phyloP scores from a whole-genome alignment of 2,797 vertebrate genomes.

The Centropyge bicolor region DNA sequence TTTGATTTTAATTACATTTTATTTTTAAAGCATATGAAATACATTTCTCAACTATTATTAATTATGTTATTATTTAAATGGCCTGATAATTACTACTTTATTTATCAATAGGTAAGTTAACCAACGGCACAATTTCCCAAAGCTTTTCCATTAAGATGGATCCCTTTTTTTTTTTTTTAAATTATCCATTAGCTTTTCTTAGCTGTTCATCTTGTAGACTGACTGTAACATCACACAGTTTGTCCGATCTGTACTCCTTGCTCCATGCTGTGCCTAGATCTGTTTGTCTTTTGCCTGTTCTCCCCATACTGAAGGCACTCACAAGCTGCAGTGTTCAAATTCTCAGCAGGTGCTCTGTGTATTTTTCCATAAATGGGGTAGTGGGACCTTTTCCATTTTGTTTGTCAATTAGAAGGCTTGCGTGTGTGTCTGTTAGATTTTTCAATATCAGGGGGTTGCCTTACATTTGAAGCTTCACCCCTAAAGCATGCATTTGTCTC shows the following conservation, averaged over 20 bases:
- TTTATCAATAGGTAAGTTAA: slow-evolving; percentile 12
- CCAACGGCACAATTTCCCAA: slow-evolving; percentile 40
- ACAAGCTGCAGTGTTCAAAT: slow-evolving; percentile 2
- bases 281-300: slow-evolving; percentile 30
- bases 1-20: not conserved
- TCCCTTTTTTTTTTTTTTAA: not conserved
- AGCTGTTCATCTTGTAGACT: slow-evolving; percentile 10
- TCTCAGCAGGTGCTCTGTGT: not conserved
- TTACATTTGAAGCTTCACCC: slow-evolving; percentile 19
- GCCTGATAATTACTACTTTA: not conserved
- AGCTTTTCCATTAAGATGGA: slow-evolving; percentile 58
- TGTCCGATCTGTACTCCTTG: slow-evolving; percentile 6
- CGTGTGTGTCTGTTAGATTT: slow-evolving; percentile 23
- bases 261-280: slow-evolving; percentile 33
- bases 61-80: not conserved
- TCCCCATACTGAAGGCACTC: not conserved
- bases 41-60: not conserved
- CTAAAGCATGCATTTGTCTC: slow-evolving; percentile 52
- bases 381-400: not conserved
- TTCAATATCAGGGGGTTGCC: not conserved
- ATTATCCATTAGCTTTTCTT: slow-evolving; percentile 32
- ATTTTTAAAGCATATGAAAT: not conserved
- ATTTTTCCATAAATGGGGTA: not conserved
- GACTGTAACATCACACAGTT: slow-evolving; percentile 23
- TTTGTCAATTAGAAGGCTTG: slow-evolving; percentile 3